A percentile compares a stretch with the other conserved stretches of the same genome.
Evolutionary conservation across 1,140 invertebrate genomes (phyloP).

Genomic region (Papilio machaon): DNA sequence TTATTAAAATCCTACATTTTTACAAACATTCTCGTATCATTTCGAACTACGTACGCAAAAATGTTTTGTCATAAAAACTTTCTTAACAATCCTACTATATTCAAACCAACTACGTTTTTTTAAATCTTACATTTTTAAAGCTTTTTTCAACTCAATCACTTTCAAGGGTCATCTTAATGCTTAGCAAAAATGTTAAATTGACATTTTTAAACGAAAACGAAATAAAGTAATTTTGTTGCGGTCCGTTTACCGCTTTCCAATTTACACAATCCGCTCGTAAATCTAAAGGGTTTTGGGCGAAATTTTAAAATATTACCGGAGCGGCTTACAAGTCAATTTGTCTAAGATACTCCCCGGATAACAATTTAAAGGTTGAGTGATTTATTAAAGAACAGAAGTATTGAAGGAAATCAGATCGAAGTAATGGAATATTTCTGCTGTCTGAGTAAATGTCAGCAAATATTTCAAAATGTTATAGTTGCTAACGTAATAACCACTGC

Average conservation of each 20-base stretch:
- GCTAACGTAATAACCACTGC: neutral
- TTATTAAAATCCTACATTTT: neutral
- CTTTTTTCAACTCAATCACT: neutral
- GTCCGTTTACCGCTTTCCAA: conserved; percentile 58
- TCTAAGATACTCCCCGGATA: conserved; percentile 55
- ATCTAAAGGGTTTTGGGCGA: conserved; percentile 67
- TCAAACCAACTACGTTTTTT: too few species aligned
- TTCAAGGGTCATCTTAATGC: neutral
- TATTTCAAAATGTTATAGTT: neutral
- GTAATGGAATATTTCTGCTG: neutral
- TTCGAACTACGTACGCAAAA: neutral
- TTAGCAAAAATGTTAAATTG: conserved; percentile 9
- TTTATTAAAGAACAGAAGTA: conserved; percentile 49
- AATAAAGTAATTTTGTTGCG: conserved; percentile 21
- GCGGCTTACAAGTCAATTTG: conserved; percentile 49
- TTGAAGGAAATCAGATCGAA: conserved; percentile 19
- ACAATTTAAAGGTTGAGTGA: conserved; percentile 68
- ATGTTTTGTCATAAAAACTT: too few species aligned
- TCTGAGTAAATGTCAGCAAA: neutral
- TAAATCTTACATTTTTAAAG: too few species aligned
- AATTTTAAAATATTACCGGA: conserved; percentile 74
- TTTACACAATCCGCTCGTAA: conserved; percentile 75
- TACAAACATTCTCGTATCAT: neutral
- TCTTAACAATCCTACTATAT: too few species aligned
- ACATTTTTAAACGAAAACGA: conserved; percentile 20